Conservation (phyloP, 2,888 invertebrate genomes). For the Catocala sponsa region DNA sequence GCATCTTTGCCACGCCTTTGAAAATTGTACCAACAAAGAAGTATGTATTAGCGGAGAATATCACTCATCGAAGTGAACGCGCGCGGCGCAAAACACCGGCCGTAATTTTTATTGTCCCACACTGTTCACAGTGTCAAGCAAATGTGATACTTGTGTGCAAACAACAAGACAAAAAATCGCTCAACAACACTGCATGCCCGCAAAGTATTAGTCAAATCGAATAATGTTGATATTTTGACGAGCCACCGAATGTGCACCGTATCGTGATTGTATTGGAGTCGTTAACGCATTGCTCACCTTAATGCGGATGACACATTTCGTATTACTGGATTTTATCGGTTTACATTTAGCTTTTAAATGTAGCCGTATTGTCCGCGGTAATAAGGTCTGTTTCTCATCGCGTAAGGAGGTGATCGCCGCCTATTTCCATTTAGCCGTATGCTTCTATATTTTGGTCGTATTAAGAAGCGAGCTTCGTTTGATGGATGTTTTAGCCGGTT, state of each 20-base stretch:
- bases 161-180: conserved; percentile 69
- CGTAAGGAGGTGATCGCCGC: conserved; percentile 43
- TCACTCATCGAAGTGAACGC: conserved; percentile 79
- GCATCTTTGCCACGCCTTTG: conserved; percentile 57
- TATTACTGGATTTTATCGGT: conserved; percentile 63
- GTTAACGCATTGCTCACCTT: conserved; percentile 72
- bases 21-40: conserved; percentile 75
- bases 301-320: conserved; percentile 74
- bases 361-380: conserved; percentile 57
- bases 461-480: conserved; percentile 77
- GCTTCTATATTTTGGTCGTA: conserved; percentile 77
- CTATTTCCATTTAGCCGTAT: conserved; percentile 76
- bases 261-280: conserved; percentile 73
- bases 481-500: conserved; percentile 77
- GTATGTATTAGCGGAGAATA: conserved; percentile 73
- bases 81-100: conserved; percentile 77
- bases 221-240: conserved; percentile 80
- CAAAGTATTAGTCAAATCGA: conserved; percentile 75
- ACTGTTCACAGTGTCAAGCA: conserved; percentile 60
- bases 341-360: conserved; percentile 57
- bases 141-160: conserved; percentile 75
- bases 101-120: conserved; percentile 82
- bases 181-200: conserved; percentile 59
- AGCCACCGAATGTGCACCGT: conserved; percentile 79
- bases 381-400: conserved; percentile 63